These are phyloP conservation scores for Trogon surrucura DNA, from an alignment of 2,113 vertebrate species.

Conservation along the genomic window DNA sequence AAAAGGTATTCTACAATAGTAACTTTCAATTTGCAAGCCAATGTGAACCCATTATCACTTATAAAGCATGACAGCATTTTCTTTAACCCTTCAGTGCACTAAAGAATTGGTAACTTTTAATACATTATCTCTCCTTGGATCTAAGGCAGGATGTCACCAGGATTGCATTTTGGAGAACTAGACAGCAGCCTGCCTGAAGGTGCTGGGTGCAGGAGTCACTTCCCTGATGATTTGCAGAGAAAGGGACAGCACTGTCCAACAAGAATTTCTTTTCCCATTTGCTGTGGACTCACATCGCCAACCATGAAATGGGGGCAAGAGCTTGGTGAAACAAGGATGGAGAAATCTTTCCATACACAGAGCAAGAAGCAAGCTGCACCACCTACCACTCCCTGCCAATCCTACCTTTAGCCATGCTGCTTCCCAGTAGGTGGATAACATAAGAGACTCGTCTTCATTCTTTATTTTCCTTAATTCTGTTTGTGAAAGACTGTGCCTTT, in stretches of 20 bases:
- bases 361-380: not conserved
- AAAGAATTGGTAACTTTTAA: not conserved
- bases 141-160: not conserved
- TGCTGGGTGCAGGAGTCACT: not conserved
- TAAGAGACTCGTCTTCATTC: not conserved
- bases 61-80: not conserved
- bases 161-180: not conserved
- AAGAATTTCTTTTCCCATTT: not conserved
- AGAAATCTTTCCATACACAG: not conserved
- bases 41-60: not conserved
- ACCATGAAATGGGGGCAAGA: not conserved
- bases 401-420: not conserved
- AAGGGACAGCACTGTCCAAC: not conserved
- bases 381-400: not conserved
- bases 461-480: not conserved
- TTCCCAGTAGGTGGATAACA: not conserved
- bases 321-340: not conserved
- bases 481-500: not conserved
- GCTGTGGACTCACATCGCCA: too few species aligned
- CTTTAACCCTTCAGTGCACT: not conserved
- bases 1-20: not conserved
- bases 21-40: slow-evolving; percentile 15
- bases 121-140: not conserved
- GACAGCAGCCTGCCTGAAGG: not conserved
- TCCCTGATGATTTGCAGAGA: not conserved